phyloP scores from a whole-genome alignment of 2,113 vertebrate genomes.

The Cromileptes altivelis region DNA sequence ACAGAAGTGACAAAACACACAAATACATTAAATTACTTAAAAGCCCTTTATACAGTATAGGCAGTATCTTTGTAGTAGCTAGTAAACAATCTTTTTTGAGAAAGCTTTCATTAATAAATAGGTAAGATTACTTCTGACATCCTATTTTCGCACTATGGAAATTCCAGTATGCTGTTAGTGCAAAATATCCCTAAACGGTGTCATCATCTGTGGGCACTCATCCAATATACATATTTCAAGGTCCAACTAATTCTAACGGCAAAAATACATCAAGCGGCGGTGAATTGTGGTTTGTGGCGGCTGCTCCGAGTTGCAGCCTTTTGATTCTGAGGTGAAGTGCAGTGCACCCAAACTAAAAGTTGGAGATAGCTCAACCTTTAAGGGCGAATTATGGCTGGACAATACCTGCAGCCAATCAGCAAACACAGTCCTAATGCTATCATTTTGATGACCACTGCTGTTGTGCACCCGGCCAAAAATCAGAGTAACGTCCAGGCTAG shows the following conservation, averaged over 20 bases:
- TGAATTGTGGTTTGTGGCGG: no score
- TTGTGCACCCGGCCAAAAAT: neutral
- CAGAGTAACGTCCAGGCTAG: neutral
- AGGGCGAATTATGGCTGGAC: no score
- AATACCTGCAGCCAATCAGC: no score
- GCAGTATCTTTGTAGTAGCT: neutral
- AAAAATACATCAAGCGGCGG: no score
- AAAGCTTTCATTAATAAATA: neutral
- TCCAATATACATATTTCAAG: neutral
- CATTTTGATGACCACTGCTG: neutral
- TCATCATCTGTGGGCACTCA: neutral
- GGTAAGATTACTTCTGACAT: neutral
- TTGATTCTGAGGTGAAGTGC: no score
- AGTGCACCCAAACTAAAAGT: no score
- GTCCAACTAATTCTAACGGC: neutral
- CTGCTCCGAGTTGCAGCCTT: no score
- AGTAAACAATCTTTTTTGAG: neutral
- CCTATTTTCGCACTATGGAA: neutral
- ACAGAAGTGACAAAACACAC: conserved; percentile 28
- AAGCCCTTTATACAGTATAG: neutral
- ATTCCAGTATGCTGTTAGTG: neutral
- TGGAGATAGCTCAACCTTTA: no score
- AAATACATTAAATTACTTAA: neutral
- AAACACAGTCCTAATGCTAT: neutral
- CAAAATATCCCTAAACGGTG: neutral